Conservation (phyloP, 2,888 invertebrate genomes). For the Volucella bombylans region DNA sequence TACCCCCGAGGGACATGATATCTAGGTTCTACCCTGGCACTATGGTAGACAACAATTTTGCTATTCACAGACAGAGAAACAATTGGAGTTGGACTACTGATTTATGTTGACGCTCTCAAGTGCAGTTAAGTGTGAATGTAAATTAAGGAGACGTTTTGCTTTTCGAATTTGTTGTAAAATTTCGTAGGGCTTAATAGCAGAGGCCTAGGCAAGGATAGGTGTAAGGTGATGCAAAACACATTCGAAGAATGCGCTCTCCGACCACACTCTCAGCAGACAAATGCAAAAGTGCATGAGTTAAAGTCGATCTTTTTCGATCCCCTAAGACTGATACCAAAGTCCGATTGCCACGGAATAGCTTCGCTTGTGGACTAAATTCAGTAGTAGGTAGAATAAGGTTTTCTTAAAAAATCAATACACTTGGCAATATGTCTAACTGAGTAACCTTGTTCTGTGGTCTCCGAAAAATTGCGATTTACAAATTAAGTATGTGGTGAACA, state of each 20-base stretch:
- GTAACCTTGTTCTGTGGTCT: conserved; percentile 32
- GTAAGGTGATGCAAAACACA: too few species aligned
- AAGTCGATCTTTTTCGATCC: too few species aligned
- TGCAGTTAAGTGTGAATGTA: conserved; percentile 29
- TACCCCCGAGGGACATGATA: conserved; percentile 58
- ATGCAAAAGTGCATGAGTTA: too few species aligned
- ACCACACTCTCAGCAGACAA: too few species aligned
- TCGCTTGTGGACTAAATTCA: too few species aligned
- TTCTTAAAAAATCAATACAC: too few species aligned
- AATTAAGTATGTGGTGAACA: conserved; percentile 86
- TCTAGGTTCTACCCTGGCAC: conserved; percentile 55
- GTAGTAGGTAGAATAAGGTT: too few species aligned
- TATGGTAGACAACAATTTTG: conserved; percentile 62
- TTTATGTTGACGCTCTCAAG: conserved; percentile 60
- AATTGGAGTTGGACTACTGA: conserved; percentile 56
- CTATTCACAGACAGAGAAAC: conserved; percentile 57
- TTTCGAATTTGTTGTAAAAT: neutral
- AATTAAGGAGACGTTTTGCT: neutral
- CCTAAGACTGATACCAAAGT: too few species aligned
- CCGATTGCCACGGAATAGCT: too few species aligned
- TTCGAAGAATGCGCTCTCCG: too few species aligned
- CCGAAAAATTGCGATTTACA: conserved; percentile 86
- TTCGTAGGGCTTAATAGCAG: too few species aligned
- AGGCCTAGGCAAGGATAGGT: too few species aligned
- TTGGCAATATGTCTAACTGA: conserved; percentile 1